Evolutionary conservation across 2,113 vertebrate species (phyloP), one percentile per base, ranked within the genome.

Genomic region (Anolis sagrei): DNA sequence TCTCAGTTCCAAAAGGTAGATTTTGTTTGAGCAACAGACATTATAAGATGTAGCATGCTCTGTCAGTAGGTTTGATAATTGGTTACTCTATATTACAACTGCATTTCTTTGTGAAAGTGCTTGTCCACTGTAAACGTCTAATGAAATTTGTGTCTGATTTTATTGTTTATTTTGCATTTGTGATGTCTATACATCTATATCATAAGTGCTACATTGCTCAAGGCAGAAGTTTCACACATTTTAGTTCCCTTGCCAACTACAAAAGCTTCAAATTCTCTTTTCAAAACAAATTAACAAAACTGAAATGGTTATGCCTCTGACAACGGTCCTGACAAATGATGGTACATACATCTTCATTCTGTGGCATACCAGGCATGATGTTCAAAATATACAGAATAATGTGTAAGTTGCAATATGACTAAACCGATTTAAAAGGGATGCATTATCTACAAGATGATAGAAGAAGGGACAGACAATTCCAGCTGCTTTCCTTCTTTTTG

Each of bases 151-250:
- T n/a, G 48, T 80, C 66, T 44, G 66, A 66, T 8, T n/a, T 80
- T 66, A 80, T 64, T 80, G 23, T 80, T 27, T 29, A 19, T 18
- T 61, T 80, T 80, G 36, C 7, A 27, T 66, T 66, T 66, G 14
- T 62, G 36, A 79, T 64, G 39, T 44, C 39, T 44, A 44, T 44
- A 44, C 77, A 80, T 64, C 23, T 34, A 66, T 44, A 61, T 27
- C 14, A 54, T 21, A 66, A 80, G 25, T 29, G 29, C 62, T 68
- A 23, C 58, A 49, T 19, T 66, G 61, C 78, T 80, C 44, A 80
- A 27, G 58, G 79, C 62, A 81, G 62, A 81, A 68, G 48, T 39
- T 49, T 81, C 62, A 81, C 79, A 81, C 36, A 49, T 81, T 68
- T 64, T 7, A 64, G 34, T 80, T 66, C 64, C 61, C 62, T 68